These are phyloP conservation scores for Conops quadrifasciatus DNA, from an alignment of 2,888 invertebrate genomes.

Conservation along the genomic window DNA sequence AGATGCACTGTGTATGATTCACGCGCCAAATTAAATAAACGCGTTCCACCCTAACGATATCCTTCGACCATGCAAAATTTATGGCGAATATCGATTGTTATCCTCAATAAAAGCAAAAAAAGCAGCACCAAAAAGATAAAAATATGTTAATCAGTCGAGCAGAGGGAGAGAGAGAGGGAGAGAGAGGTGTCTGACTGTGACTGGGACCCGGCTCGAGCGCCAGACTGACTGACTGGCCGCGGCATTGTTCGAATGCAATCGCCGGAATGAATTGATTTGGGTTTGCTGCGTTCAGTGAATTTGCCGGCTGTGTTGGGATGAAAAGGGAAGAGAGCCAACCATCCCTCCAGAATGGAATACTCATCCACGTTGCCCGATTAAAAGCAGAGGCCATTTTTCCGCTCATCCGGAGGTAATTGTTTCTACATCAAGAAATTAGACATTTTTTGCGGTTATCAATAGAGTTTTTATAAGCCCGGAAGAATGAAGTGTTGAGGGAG, in stretches of 20 bases:
- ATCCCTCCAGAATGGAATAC: too few relatives aligned
- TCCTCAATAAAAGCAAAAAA: constrained; percentile 12
- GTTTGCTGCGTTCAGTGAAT: neutral
- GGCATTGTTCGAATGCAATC: constrained; percentile 15
- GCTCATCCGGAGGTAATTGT: too few relatives aligned
- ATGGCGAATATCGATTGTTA: constrained; percentile 28
- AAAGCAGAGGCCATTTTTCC: too few relatives aligned
- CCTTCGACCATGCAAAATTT: constrained; percentile 28
- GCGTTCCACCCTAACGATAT: constrained; percentile 41
- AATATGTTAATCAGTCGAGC: constrained; percentile 34
- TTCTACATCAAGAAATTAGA: too few relatives aligned
- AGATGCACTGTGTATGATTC: constrained; percentile 33
- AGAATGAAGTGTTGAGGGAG: too few relatives aligned
- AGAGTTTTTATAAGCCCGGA: too few relatives aligned
- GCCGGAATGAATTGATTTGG: constrained; percentile 5
- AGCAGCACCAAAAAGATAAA: neutral
- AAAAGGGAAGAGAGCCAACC: neutral
- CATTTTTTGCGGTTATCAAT: too few relatives aligned
- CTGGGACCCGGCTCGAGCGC: neutral
- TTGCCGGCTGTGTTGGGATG: neutral
- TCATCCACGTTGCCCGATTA: too few relatives aligned
- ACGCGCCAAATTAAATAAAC: constrained; percentile 43
- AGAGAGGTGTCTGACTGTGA: neutral
- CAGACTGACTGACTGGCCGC: neutral
- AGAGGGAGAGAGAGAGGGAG: neutral